These are phyloP conservation scores for Axinella damicornis DNA, from an alignment of 37 sponge, comb jelly and placozoan species.

Conservation along the genomic window DNA sequence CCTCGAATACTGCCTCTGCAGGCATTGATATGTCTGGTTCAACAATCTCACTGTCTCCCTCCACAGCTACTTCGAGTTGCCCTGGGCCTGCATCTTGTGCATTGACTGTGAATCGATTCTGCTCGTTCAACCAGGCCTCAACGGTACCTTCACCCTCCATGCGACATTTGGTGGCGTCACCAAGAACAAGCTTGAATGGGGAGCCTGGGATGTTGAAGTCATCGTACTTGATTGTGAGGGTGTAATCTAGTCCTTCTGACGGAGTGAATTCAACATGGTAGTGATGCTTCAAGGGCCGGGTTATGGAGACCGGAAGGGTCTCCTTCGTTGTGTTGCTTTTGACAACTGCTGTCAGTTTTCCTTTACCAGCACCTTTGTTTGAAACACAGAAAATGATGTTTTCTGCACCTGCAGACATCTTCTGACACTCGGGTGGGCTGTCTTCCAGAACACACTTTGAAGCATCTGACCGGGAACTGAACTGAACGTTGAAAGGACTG, in stretches of 20 bases:
- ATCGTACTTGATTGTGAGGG: slow-evolving; percentile 51
- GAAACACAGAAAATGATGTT: slow-evolving; percentile 55
- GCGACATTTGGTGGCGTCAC: slow-evolving; percentile 3
- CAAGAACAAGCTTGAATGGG: slow-evolving; percentile 70
- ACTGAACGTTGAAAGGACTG: slow-evolving; percentile 70
- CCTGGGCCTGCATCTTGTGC: slow-evolving; percentile 58
- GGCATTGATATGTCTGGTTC: slow-evolving; percentile 31
- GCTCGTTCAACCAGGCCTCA: slow-evolving; percentile 7
- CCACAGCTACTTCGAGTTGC: slow-evolving; percentile 56
- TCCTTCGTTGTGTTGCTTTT: slow-evolving; percentile 17
- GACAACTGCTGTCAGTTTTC: slow-evolving; percentile 57
- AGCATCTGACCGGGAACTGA: slow-evolving; percentile 68
- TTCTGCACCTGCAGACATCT: slow-evolving; percentile 10
- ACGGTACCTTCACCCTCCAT: slow-evolving; percentile 51
- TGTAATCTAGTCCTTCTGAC: slow-evolving; percentile 52
- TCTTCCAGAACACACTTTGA: slow-evolving; percentile 67
- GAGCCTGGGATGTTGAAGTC: slow-evolving; percentile 62
- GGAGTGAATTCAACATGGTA: slow-evolving; percentile 56
- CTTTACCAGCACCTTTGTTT: slow-evolving; percentile 79
- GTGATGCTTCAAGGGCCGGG: slow-evolving; percentile 28
- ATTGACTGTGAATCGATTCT: slow-evolving; percentile 51
- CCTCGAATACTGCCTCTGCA: slow-evolving; percentile 45
- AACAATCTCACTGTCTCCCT: slow-evolving; percentile 42
- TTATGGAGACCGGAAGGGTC: slow-evolving; percentile 24
- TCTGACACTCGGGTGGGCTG: slow-evolving; percentile 5